Conservation (phyloP, 2,113 vertebrate genomes). For the Bubalus kerabau region DNA sequence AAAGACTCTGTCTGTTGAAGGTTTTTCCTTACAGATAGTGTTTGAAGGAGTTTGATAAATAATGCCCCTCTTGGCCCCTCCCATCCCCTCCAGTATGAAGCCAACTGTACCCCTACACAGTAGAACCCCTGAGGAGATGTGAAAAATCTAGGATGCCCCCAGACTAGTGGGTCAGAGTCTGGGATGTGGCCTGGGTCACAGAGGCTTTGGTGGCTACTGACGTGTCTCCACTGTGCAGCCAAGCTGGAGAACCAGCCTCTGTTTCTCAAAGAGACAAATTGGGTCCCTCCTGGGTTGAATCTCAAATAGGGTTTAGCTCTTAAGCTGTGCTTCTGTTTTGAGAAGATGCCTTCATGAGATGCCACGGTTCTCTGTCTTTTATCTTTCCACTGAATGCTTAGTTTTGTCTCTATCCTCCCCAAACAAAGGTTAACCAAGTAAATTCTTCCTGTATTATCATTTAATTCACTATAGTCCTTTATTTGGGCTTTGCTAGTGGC, state of each 20-base stretch:
- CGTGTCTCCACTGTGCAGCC: background rate
- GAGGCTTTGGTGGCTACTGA: background rate
- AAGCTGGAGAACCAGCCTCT: background rate
- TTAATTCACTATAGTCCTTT: background rate
- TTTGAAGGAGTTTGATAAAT: background rate
- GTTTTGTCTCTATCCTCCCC: background rate
- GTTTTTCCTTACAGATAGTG: background rate
- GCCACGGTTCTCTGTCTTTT: background rate
- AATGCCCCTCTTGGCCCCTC: background rate
- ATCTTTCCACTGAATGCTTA: background rate
- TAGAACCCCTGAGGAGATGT: background rate
- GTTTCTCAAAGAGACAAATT: background rate
- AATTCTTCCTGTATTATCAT: background rate
- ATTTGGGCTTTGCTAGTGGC: background rate
- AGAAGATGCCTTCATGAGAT: background rate
- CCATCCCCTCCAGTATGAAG: background rate
- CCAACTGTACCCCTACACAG: background rate
- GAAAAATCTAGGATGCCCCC: background rate
- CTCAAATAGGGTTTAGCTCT: background rate
- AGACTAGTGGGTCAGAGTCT: background rate
- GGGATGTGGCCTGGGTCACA: background rate
- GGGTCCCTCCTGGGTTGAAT: background rate
- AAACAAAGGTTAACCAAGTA: background rate
- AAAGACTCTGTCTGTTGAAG: background rate
- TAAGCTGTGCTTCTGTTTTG: background rate